A percentile compares a stretch with the other conserved stretches of the same genome.
Conservation (phyloP, 2,888 invertebrate species). For the Athalia cordata region DNA sequence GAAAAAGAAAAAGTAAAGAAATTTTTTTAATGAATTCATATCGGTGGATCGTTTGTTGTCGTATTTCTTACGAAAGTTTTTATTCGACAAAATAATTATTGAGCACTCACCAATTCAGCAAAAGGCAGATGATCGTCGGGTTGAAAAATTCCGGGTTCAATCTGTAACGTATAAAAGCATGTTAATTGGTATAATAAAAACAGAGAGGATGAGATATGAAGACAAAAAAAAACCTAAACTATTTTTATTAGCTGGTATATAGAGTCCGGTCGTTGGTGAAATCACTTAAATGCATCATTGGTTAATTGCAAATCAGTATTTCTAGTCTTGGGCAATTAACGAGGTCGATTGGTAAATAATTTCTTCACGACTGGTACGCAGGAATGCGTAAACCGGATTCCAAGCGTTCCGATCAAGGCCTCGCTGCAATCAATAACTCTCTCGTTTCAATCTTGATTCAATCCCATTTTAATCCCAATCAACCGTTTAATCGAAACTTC, state of each 20-base stretch:
- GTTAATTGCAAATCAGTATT: constrained; percentile 35
- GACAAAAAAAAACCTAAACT: background rate
- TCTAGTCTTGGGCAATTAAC: constrained; percentile 40
- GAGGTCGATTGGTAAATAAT: constrained; percentile 23
- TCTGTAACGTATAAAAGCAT: constrained; percentile 25
- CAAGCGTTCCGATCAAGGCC: constrained; percentile 43
- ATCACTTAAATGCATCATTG: constrained; percentile 33
- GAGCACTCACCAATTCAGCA: constrained; percentile 19
- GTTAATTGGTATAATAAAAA: constrained; percentile 5
- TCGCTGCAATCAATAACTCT: constrained; percentile 41
- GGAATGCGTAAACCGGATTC: constrained; percentile 43
- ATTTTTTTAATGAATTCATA: too few species aligned
- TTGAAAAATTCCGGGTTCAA: constrained; percentile 31
- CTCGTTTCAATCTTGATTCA: constrained; percentile 37
- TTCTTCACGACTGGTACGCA: constrained; percentile 16
- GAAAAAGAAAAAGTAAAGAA: too few species aligned
- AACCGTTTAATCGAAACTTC: background rate
- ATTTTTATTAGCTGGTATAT: background rate
- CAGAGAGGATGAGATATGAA: background rate
- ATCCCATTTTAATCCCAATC: constrained; percentile 34
- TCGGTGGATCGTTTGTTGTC: too few species aligned
- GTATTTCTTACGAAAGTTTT: too few species aligned
- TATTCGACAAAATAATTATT: background rate
- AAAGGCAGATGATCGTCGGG: constrained; percentile 12
- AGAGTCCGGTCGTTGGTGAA: background rate